Conservation (phyloP, 30 jellyfish, hydroid and myxozoan genomes). For the Turritopsis rubra region DNA sequence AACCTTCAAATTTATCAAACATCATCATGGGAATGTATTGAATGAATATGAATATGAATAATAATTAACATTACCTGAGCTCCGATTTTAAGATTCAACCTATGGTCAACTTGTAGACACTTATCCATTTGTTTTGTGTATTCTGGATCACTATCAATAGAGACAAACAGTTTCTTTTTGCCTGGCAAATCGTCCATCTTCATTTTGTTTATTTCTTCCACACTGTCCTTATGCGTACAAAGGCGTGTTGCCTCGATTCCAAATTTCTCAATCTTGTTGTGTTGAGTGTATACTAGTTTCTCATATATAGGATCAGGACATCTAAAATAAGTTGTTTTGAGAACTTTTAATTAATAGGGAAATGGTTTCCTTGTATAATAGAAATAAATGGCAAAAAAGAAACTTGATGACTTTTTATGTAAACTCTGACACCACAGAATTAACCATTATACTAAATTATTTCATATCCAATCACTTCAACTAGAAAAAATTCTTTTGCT, state of each 20-base stretch:
- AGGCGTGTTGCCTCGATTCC: conserved; percentile 84
- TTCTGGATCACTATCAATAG: conserved; percentile 54
- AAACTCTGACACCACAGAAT: too few species aligned
- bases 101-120: conserved; percentile 43
- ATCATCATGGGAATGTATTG: not conserved
- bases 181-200: conserved; percentile 58
- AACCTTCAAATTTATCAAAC: not conserved
- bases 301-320: conserved; percentile 68
- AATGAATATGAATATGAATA: not conserved
- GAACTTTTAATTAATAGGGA: not conserved
- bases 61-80: conserved; percentile 60
- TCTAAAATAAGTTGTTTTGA: conserved; percentile 31
- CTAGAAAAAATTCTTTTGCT: not conserved
- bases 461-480: not conserved
- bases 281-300: conserved; percentile 30
- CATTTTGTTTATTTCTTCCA: conserved; percentile 54
- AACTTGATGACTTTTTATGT: not conserved
- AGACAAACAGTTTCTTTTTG: conserved; percentile 36
- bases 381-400: not conserved
- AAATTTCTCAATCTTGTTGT: conserved; percentile 34
- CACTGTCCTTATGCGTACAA: conserved; percentile 87
- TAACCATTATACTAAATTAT: not conserved
- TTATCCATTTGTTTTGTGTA: conserved; percentile 61
- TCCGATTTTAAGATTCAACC: conserved; percentile 73
- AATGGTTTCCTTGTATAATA: not conserved